A percentile compares a stretch with the other conserved stretches of the same genome.
Evolutionary conservation across 2,113 vertebrate species (phyloP).

Genomic region (Telmatochromis brichardi): DNA sequence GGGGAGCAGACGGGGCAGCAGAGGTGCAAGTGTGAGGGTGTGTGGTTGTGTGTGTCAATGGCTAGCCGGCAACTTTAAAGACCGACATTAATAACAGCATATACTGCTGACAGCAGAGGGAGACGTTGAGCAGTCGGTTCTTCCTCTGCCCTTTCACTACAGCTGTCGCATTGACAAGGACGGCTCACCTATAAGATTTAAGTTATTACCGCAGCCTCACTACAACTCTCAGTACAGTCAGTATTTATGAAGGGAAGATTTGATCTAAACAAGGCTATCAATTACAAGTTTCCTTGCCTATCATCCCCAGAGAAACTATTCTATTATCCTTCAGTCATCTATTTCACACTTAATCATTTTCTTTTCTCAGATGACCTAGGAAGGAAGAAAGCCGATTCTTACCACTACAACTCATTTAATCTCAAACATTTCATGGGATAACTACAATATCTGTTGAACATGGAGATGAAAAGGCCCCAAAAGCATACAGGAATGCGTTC

Average conservation of each 20-base stretch:
- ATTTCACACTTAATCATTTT: background rate
- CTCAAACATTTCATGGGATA: background rate
- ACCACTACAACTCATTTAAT: background rate
- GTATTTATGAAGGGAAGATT: background rate
- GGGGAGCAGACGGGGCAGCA: background rate
- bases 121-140: constrained; percentile 3
- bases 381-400: background rate
- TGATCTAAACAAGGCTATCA: background rate
- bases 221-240: background rate
- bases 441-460: background rate
- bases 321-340: background rate
- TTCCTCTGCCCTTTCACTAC: constrained; percentile 19
- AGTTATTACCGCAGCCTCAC: constrained; percentile 1
- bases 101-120: constrained; percentile 49
- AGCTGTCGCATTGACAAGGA: constrained; percentile 47
- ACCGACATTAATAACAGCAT: background rate
- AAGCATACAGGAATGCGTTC: background rate
- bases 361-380: background rate
- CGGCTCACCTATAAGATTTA: background rate
- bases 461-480: background rate
- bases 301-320: background rate
- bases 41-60: background rate
- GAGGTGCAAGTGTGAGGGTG: background rate
- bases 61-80: background rate
- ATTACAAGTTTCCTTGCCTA: background rate